Evolutionary conservation across 64 coral and sea anemone species (phyloP).

Genomic region (Actinia equina): DNA sequence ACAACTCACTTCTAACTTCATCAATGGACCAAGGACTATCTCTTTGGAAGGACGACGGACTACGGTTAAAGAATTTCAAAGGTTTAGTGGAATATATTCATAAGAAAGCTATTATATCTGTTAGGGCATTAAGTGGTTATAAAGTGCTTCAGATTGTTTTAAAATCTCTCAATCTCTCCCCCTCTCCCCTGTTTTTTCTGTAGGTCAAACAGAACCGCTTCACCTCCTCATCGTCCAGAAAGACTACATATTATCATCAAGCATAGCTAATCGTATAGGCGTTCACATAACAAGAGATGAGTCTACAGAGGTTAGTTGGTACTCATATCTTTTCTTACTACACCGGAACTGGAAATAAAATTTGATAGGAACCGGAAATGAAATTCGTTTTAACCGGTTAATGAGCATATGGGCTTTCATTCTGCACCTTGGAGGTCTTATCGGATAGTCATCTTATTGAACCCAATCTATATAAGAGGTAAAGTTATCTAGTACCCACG

Average conservation of each 20-base stretch:
- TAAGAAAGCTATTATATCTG: too few species aligned
- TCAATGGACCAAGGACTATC: constrained; percentile 79
- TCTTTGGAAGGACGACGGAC: constrained; percentile 84
- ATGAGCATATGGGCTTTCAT: too few species aligned
- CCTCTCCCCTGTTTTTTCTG: background rate
- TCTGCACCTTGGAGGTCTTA: too few species aligned
- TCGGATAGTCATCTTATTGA: too few species aligned
- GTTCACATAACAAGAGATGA: constrained; percentile 21
- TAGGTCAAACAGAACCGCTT: constrained; percentile 74
- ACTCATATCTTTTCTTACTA: background rate
- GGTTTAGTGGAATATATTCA: constrained; percentile 6
- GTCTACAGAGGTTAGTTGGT: background rate
- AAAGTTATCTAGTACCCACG: too few species aligned
- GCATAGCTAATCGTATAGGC: constrained; percentile 58
- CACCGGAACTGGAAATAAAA: background rate
- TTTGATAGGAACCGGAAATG: too few species aligned
- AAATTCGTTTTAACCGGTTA: too few species aligned
- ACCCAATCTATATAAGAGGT: too few species aligned
- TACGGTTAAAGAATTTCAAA: constrained; percentile 59
- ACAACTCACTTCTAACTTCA: constrained; percentile 72
- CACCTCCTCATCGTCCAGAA: constrained; percentile 57
- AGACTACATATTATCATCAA: constrained; percentile 79
- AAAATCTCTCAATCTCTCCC: background rate
- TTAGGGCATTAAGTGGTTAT: too few species aligned
- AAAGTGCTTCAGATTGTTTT: too few species aligned